phyloP scores from a whole-genome alignment of 2,797 vertebrate species.

The Falco novaeseelandiae region DNA sequence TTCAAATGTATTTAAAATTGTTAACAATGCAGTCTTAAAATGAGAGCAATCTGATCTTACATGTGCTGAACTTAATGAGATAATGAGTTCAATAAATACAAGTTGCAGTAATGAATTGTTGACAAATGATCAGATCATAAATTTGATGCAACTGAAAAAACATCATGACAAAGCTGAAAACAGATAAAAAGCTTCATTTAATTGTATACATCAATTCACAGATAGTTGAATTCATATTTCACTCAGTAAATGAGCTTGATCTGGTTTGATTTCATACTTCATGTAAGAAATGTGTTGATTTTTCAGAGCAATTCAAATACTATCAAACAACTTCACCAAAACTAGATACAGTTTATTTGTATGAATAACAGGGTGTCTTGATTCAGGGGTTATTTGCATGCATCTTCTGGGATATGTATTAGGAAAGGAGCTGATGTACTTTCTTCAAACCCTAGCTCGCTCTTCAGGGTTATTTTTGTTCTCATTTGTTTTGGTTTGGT shows the following conservation, averaged over 20 bases:
- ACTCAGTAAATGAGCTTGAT: background rate
- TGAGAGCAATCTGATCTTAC: background rate
- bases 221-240: background rate
- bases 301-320: background rate
- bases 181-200: background rate
- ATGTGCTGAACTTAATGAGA: background rate
- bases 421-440: background rate
- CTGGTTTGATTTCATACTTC: background rate
- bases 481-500: too few relatives aligned
- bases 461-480: too few relatives aligned
- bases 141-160: background rate
- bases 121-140: background rate
- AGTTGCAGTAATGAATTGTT: background rate
- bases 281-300: background rate
- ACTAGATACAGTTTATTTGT: background rate
- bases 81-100: background rate
- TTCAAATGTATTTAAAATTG: background rate
- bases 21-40: background rate
- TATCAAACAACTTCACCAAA: background rate
- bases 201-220: background rate
- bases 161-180: background rate
- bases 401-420: background rate
- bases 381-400: background rate
- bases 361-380: background rate
- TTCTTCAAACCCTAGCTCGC: background rate